These are phyloP conservation scores for Leptopilina syphax DNA, from an alignment of 2,888 invertebrate genomes.

Conservation along the genomic window DNA sequence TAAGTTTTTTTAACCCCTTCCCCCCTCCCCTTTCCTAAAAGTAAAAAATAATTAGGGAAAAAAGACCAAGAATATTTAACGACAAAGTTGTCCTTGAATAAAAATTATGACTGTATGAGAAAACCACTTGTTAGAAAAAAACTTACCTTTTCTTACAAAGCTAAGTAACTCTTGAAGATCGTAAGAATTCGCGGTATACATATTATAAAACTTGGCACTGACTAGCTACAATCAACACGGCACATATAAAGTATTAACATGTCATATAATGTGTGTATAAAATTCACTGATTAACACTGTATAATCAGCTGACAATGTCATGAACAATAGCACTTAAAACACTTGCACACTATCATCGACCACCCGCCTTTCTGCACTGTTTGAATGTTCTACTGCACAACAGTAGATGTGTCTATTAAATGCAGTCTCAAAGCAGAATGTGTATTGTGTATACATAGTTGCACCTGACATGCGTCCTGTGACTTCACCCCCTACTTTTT, in stretches of 20 bases:
- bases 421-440: too few species aligned
- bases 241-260: constrained; percentile 68
- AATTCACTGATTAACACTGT: constrained; percentile 31
- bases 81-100: constrained; percentile 8
- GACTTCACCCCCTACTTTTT: too few species aligned
- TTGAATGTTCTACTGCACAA: too few species aligned
- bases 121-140: constrained; percentile 13
- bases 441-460: too few species aligned
- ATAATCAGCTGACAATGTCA: constrained; percentile 16
- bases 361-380: too few species aligned
- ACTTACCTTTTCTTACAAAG: constrained; percentile 69
- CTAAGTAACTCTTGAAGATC: constrained; percentile 67
- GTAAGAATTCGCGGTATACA: constrained; percentile 69
- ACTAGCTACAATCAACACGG: constrained; percentile 65
- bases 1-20: too few species aligned
- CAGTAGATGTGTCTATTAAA: too few species aligned
- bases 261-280: constrained; percentile 59
- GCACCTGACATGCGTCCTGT: too few species aligned
- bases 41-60: background rate
- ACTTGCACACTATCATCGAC: background rate
- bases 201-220: constrained; percentile 67
- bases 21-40: too few species aligned
- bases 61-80: background rate
- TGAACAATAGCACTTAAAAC: constrained; percentile 9
- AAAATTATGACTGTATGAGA: background rate